Evolutionary conservation across 2,888 invertebrate genomes (phyloP).

Genomic region (Lasioglossum morio): DNA sequence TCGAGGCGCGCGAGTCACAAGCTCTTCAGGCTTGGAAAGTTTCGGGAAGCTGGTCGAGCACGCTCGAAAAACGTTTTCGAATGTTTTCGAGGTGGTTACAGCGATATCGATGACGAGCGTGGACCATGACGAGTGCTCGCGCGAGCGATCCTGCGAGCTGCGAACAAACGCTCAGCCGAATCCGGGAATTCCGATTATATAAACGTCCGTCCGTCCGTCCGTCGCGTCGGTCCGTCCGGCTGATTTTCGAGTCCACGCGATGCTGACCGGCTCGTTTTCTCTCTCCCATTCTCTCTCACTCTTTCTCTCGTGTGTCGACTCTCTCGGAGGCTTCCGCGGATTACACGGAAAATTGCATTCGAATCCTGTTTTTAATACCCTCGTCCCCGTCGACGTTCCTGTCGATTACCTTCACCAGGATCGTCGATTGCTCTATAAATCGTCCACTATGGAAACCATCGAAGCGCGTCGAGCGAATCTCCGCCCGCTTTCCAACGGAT

Average conservation of each 20-base stretch:
- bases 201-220: constrained; percentile 28
- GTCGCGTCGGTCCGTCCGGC: constrained; percentile 23
- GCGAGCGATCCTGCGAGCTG: constrained; percentile 8
- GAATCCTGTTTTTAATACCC: constrained; percentile 67
- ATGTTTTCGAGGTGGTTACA: neutral
- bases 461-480: constrained; percentile 39
- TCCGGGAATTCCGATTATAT: constrained; percentile 36
- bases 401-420: constrained; percentile 66
- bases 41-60: neutral
- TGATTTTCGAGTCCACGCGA: constrained; percentile 1
- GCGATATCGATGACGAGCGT: neutral
- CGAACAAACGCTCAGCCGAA: neutral
- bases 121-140: neutral
- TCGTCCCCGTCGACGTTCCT: constrained; percentile 58
- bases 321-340: constrained; percentile 53
- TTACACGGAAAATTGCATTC: constrained; percentile 59
- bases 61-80: neutral
- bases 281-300: constrained; percentile 31
- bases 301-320: constrained; percentile 44
- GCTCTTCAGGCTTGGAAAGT: neutral
- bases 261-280: constrained; percentile 13
- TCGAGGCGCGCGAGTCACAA: neutral
- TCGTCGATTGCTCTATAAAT: constrained; percentile 62
- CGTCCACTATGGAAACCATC: constrained; percentile 66
- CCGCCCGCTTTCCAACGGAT: neutral